Evolutionary conservation across 2,888 invertebrate genomes (phyloP), one percentile per base, ranked within the genome.

Genomic region (Eristalinus aeneus): DNA sequence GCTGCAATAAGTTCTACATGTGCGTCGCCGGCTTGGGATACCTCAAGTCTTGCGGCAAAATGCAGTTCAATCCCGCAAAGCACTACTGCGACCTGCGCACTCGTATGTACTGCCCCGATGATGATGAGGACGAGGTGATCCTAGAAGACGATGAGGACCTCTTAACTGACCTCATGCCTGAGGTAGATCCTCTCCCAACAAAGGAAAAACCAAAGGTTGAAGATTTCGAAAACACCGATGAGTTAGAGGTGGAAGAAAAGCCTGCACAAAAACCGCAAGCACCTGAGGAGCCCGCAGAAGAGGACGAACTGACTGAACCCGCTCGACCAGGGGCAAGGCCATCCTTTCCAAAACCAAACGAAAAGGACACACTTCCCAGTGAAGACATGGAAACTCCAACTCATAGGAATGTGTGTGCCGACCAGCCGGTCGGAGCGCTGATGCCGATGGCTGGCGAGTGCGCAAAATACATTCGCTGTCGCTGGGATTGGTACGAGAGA

Each of bases 381-480:
- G 34, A 36, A 16, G 27, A 32, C 11, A 20, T 20, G 1, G 32
- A 34, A 46, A 16, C 67, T 0, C 10, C 20, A 1, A 20, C 36
- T 22, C 16, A 22, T 16, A 5, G 2, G 31, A 85, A 89, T 77
- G 76, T 90, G 3, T 91, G 91, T 60, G 67, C 83, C 10, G 31
- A 85, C 22, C 72, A 90, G 78, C 72, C 75, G 10, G 89, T 90
- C 27, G 91, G 90, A 6, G 73, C 87, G 3, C 89, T 89, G 1
- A 56, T 90, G 12, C 63, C 89, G 0, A 63, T 90, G 32, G 84
- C 89, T 1, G 11, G 77, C 2, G 89, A 91, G 46, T 91, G 91
- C n/a, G 60, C 67, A 4, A 88, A 89, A 22, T 90, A 78, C n/a
- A 74, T 86, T 56, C 82, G 82, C 11, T 86, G 86, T 9, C 69